These are phyloP conservation scores for Belgica antarctica DNA, from an alignment of 2,888 invertebrate genomes.

Conservation along the genomic window DNA sequence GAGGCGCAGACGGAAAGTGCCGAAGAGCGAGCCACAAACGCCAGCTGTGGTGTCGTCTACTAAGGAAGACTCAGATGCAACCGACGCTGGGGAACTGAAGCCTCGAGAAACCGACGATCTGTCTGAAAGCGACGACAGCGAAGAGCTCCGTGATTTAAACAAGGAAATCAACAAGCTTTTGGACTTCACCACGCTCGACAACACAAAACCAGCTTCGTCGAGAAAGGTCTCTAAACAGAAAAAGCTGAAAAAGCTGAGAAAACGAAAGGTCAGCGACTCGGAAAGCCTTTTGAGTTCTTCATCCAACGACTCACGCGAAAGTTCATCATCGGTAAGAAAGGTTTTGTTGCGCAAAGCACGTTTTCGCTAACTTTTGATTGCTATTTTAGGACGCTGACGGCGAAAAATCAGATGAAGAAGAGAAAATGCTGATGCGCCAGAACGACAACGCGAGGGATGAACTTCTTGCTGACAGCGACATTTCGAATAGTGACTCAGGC, in stretches of 20 bases:
- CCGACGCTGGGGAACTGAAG: too few species aligned
- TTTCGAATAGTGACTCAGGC: background rate
- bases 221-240: background rate
- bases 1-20: background rate
- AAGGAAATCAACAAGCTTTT: slow-evolving; percentile 5
- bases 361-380: too few species aligned
- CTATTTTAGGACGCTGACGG: background rate
- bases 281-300: background rate
- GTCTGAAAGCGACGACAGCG: too few species aligned
- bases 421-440: background rate
- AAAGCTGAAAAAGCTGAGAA: slow-evolving; percentile 20
- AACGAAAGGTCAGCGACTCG: background rate
- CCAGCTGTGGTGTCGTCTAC: background rate
- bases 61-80: background rate
- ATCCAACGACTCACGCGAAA: background rate
- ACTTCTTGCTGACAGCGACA: background rate
- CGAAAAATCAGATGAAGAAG: background rate
- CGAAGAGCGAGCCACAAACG: background rate
- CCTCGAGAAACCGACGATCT: too few species aligned
- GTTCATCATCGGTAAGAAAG: slow-evolving; percentile 5
- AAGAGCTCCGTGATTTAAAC: background rate
- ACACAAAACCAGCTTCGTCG: background rate
- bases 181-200: background rate
- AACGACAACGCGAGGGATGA: background rate
- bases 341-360: background rate